phyloP scores from a whole-genome alignment of 2,113 vertebrate species.

The Onychostruthus taczanowskii region DNA sequence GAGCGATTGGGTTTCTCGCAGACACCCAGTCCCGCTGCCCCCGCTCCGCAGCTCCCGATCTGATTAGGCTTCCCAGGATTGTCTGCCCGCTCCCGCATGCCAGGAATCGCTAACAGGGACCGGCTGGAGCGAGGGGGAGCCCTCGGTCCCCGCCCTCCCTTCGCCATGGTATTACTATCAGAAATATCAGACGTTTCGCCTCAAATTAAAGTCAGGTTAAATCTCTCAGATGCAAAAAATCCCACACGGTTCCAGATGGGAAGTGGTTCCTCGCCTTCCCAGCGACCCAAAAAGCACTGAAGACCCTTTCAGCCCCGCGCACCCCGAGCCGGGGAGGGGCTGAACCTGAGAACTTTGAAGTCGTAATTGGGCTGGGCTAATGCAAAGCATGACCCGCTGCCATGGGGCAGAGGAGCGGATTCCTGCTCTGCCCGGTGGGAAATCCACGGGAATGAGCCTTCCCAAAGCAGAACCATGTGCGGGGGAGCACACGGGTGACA shows the following conservation, averaged over 20 bases:
- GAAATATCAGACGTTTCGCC: conserved; percentile 74
- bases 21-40: conserved; percentile 40
- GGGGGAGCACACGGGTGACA: not conserved
- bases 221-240: conserved; percentile 68
- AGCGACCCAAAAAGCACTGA: not conserved
- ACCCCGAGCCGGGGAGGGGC: not conserved
- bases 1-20: conserved; percentile 20
- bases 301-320: conserved; percentile 33
- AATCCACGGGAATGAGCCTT: not conserved
- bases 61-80: conserved; percentile 7
- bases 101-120: conserved; percentile 60
- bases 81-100: conserved; percentile 18
- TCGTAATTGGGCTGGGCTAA: conserved; percentile 51
- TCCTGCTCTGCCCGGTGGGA: not conserved
- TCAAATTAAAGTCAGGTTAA: conserved; percentile 80
- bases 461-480: conserved; percentile 34
- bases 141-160: not conserved
- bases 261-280: conserved; percentile 22
- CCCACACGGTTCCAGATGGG: conserved; percentile 74
- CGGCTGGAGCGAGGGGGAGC: conserved; percentile 31
- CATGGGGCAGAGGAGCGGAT: not conserved
- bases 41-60: not conserved
- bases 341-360: conserved; percentile 63
- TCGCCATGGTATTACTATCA: conserved; percentile 69
- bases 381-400: conserved; percentile 51